phyloP scores from a whole-genome alignment of 1,140 invertebrate species.

The Pseudachorutes palmiensis region DNA sequence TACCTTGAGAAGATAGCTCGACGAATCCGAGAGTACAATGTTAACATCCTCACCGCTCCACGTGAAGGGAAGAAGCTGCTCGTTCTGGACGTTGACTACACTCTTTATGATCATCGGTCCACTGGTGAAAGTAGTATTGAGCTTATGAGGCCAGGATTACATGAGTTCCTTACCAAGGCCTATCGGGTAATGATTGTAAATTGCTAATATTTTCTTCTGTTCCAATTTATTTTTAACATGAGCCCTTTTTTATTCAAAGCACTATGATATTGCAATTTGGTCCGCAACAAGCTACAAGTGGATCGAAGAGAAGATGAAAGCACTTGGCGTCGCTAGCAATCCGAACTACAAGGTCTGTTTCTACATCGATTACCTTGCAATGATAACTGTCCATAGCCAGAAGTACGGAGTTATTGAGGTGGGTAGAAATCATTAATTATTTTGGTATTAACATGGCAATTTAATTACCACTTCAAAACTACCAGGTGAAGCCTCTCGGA shows the following conservation, averaged over 20 bases:
- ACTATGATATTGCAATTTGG: constrained; percentile 85
- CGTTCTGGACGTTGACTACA: constrained; percentile 95
- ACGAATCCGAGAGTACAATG: constrained; percentile 34
- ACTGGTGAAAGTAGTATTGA: constrained; percentile 77
- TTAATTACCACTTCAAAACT: constrained; percentile 35
- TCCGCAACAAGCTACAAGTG: constrained; percentile 97
- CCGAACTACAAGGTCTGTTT: constrained; percentile 86
- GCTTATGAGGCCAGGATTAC: constrained; percentile 88
- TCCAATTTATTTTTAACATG: neutral
- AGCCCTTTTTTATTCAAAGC: constrained; percentile 37
- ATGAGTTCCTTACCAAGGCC: constrained; percentile 86
- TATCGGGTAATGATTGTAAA: constrained; percentile 57
- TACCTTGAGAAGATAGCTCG: constrained; percentile 47
- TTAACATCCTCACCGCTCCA: constrained; percentile 29
- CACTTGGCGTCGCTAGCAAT: constrained; percentile 74
- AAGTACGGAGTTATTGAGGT: constrained; percentile 87
- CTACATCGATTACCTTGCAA: constrained; percentile 80
- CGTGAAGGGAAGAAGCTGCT: constrained; percentile 67
- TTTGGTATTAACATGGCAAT: constrained; percentile 6
- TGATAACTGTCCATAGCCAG: constrained; percentile 85
- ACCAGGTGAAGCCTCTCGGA: constrained; percentile 85
- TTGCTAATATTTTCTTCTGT: neutral
- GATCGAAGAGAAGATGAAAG: constrained; percentile 95
- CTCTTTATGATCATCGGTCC: constrained; percentile 63
- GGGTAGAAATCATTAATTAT: constrained; percentile 43